phyloP scores from a whole-genome alignment of 2,113 vertebrate genomes.

The Macquaria australasica region DNA sequence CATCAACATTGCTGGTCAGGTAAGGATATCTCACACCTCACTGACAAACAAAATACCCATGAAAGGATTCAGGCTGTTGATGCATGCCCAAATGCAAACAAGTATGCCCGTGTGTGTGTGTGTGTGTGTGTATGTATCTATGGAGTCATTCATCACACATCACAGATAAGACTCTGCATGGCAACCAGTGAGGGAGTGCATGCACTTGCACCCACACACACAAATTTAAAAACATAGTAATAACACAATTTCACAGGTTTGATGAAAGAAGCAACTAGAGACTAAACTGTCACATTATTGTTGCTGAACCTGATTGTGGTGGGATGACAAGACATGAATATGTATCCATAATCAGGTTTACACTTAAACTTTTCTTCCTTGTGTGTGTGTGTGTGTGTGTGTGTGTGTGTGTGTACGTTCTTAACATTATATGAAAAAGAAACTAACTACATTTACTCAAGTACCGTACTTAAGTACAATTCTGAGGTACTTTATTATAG shows the following conservation, averaged over 20 bases:
- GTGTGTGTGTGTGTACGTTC: background rate
- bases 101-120: conserved; percentile 7
- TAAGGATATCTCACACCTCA: conserved; percentile 31
- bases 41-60: conserved; percentile 20
- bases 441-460: background rate
- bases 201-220: background rate
- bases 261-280: background rate
- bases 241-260: background rate
- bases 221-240: background rate
- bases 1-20: conserved; percentile 2
- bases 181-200: background rate
- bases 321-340: background rate
- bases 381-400: background rate
- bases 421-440: background rate
- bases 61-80: conserved; percentile 26
- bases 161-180: conserved; percentile 11
- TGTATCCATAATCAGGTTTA: background rate
- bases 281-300: background rate
- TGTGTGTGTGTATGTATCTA: background rate
- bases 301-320: background rate
- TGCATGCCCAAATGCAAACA: conserved; percentile 49
- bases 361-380: conserved; percentile 9
- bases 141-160: background rate
- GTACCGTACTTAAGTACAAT: background rate
- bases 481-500: background rate